Conservation (phyloP, 2,113 vertebrate genomes). For the Rhea americana region DNA sequence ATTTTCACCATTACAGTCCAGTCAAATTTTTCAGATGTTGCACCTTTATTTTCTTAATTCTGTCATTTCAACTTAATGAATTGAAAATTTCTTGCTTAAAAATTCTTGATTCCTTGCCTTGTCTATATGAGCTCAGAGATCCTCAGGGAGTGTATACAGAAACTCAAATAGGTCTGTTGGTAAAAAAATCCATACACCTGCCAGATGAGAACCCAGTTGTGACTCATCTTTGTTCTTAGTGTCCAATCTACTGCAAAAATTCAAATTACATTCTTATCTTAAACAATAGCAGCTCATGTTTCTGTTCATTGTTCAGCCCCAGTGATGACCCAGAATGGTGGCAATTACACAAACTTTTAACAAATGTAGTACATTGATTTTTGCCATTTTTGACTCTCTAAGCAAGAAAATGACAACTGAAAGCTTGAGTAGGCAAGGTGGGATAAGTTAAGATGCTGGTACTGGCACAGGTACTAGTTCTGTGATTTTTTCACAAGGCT, state of each 20-base stretch:
- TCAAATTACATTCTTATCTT: neutral
- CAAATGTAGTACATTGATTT: neutral
- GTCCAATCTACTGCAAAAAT: neutral
- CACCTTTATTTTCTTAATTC: neutral
- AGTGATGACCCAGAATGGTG: neutral
- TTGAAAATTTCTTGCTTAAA: neutral
- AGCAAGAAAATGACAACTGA: neutral
- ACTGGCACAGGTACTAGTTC: neutral
- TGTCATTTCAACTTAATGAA: neutral
- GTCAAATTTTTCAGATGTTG: neutral
- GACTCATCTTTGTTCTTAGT: neutral
- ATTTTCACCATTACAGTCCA: neutral
- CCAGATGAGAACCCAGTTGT: neutral
- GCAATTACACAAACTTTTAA: neutral
- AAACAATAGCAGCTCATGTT: neutral
- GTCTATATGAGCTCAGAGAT: no score
- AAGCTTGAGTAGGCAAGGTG: neutral
- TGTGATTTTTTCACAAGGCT: neutral
- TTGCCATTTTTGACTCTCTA: neutral
- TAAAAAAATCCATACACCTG: neutral
- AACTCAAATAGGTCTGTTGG: neutral
- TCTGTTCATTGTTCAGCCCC: neutral
- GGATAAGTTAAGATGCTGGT: neutral
- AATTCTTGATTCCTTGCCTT: neutral
- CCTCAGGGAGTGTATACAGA: rapidly evolving